phyloP scores from a whole-genome alignment of 1,140 invertebrate species.

The Chironomus striatipennis region DNA sequence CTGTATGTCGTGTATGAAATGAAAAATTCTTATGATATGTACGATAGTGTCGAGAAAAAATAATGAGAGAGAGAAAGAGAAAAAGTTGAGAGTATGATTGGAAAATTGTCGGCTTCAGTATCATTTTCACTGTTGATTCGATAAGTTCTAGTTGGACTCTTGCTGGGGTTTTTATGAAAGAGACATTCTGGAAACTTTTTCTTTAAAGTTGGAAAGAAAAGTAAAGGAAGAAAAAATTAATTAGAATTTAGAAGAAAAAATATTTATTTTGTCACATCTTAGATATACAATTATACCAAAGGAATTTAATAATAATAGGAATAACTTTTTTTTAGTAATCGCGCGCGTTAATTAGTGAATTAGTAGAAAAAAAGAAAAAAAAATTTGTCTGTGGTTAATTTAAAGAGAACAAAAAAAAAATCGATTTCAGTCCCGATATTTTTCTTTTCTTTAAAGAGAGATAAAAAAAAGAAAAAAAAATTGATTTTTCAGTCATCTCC shows the following conservation, averaged over 20 bases:
- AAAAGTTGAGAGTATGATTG: not conserved
- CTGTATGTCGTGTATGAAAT: not conserved
- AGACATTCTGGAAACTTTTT: not conserved
- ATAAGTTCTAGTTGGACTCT: conserved; percentile 15
- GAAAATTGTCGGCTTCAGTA: not conserved
- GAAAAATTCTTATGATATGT: not conserved
- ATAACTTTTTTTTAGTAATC: not conserved
- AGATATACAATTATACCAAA: not conserved
- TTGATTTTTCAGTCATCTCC: not conserved
- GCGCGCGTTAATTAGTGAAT: not conserved
- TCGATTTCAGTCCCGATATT: no score
- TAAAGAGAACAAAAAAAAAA: no score
- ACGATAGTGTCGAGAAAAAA: not conserved
- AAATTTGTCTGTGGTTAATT: no score
- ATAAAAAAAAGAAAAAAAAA: not conserved
- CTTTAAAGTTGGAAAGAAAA: not conserved
- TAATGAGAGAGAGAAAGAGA: not conserved
- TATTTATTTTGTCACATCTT: not conserved
- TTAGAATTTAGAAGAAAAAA: not conserved
- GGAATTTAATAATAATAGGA: not conserved
- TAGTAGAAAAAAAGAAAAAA: not conserved
- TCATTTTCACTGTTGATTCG: conserved; percentile 22
- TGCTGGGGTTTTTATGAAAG: not conserved
- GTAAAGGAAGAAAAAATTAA: not conserved
- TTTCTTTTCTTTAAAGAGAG: no score